Conservation (phyloP, 2,797 vertebrate genomes). For the Carapus acus region DNA sequence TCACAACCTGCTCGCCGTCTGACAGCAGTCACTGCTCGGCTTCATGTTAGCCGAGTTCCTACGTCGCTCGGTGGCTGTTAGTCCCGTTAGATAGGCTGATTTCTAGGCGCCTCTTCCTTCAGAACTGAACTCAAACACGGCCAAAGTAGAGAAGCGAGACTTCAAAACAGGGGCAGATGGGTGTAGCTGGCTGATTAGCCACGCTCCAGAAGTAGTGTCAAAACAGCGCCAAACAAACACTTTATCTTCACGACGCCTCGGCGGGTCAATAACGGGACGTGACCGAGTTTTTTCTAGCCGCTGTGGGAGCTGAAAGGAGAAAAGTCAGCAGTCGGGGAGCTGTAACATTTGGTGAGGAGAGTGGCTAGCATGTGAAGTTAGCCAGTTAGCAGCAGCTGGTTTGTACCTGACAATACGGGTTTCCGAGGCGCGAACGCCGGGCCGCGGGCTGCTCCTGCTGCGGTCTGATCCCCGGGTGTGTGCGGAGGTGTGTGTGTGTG, state of each 20-base stretch:
- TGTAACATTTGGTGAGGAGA: conserved; percentile 20
- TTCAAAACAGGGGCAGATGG: conserved; percentile 13
- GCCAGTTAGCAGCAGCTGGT: conserved; percentile 57
- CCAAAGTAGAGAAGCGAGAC: conserved; percentile 34
- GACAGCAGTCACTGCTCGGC: conserved; percentile 35
- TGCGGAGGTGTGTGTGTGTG: conserved; percentile 15
- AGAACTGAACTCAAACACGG: conserved; percentile 33
- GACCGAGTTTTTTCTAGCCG: too few relatives aligned
- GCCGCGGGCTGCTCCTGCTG: conserved; percentile 35
- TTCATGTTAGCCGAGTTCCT: too few relatives aligned
- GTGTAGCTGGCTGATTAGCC: conserved; percentile 2
- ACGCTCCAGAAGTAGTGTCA: background rate
- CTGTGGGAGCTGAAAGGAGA: conserved; percentile 39
- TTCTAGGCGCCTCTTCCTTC: too few relatives aligned
- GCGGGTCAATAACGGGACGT: too few relatives aligned
- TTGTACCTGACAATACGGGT: conserved; percentile 44
- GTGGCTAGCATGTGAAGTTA: conserved; percentile 35
- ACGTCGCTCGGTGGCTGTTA: too few relatives aligned
- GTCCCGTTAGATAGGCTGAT: too few relatives aligned
- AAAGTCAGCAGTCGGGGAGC: conserved; percentile 45
- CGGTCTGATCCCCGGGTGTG: conserved; percentile 3
- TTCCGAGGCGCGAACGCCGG: conserved; percentile 19
- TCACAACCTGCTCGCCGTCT: conserved; percentile 14
- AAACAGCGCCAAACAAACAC: conserved; percentile 5
- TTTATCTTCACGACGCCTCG: too few relatives aligned